These are phyloP conservation scores for Semotilus atromaculatus DNA, from an alignment of 2,797 vertebrate genomes.

Conservation along the genomic window DNA sequence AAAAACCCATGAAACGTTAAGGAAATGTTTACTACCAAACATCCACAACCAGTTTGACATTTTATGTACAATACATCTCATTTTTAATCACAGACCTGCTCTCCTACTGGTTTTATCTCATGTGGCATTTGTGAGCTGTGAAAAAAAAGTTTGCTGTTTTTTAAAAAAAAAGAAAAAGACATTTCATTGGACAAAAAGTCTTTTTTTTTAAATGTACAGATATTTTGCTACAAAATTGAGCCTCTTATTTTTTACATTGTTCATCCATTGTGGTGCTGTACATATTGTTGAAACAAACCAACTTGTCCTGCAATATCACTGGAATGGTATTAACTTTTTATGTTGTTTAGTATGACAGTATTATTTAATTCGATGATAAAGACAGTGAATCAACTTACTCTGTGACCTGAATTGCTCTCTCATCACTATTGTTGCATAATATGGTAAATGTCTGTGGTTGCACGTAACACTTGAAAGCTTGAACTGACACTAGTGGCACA, in stretches of 20 bases:
- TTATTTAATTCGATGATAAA: slow-evolving; percentile 62
- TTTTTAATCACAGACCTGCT: slow-evolving; percentile 51
- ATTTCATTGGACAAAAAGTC: slow-evolving; percentile 46
- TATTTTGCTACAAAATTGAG: slow-evolving; percentile 67
- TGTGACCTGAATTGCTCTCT: slow-evolving; percentile 54
- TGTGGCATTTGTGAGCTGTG: slow-evolving; percentile 59
- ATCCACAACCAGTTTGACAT: slow-evolving; percentile 48
- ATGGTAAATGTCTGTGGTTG: slow-evolving; percentile 60
- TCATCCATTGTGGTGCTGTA: slow-evolving; percentile 66
- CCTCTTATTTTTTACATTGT: slow-evolving; percentile 66
- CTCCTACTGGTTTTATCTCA: slow-evolving; percentile 57
- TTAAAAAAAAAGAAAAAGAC: slow-evolving; percentile 20
- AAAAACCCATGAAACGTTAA: slow-evolving; percentile 31
- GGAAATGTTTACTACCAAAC: slow-evolving; percentile 33
- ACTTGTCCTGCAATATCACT: slow-evolving; percentile 48
- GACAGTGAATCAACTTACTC: slow-evolving; percentile 58
- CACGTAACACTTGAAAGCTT: slow-evolving; percentile 59
- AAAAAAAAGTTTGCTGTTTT: slow-evolving; percentile 58
- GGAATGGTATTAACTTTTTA: slow-evolving; percentile 54
- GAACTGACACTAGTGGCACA: slow-evolving; percentile 61
- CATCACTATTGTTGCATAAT: slow-evolving; percentile 55
- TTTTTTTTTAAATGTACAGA: slow-evolving; percentile 66
- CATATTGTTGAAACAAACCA: slow-evolving; percentile 57
- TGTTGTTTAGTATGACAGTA: slow-evolving; percentile 60
- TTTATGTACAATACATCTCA: slow-evolving; percentile 49